A percentile compares a stretch with the other conserved stretches of the same genome.
Evolutionary conservation across 2,113 vertebrate species (phyloP).

Genomic region (Mystacornis crossleyi): DNA sequence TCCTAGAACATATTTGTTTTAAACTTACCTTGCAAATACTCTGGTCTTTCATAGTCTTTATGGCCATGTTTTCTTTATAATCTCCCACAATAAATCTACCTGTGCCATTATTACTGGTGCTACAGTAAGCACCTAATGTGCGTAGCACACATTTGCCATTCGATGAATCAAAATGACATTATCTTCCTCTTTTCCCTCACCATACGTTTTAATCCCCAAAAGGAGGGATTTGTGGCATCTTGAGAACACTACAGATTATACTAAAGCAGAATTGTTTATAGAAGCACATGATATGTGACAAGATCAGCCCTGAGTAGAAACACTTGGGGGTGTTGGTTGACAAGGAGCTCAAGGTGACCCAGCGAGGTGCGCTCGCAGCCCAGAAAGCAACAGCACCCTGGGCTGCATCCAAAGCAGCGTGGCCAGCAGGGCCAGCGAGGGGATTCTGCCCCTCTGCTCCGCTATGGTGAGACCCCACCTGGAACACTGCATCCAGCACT

Average conservation of each 20-base stretch:
- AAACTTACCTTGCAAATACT: neutral
- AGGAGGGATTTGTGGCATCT: neutral
- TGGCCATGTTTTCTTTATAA: neutral
- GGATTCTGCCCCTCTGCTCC: neutral
- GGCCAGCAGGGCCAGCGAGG: neutral
- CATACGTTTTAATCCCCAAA: conserved; percentile 18
- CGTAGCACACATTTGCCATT: neutral
- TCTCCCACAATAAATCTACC: conserved; percentile 19
- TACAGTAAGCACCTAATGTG: conserved; percentile 57
- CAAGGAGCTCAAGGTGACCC: neutral
- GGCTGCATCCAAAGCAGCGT: neutral
- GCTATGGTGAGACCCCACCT: neutral
- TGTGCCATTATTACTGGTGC: conserved; percentile 37
- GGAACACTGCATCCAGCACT: fast-evolving
- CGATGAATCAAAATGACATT: conserved; percentile 46
- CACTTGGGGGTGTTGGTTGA: neutral
- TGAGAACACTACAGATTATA: neutral
- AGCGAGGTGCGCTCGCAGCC: fast-evolving
- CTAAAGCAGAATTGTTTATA: neutral
- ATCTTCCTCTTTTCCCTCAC: neutral
- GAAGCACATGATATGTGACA: neutral
- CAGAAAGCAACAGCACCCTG: neutral
- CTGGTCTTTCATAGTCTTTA: neutral
- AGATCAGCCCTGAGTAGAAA: neutral
- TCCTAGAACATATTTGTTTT: neutral